Base-by-base conservation (phyloP, 2,888 invertebrate genomes). In the Galeruca laticollis region DNA sequence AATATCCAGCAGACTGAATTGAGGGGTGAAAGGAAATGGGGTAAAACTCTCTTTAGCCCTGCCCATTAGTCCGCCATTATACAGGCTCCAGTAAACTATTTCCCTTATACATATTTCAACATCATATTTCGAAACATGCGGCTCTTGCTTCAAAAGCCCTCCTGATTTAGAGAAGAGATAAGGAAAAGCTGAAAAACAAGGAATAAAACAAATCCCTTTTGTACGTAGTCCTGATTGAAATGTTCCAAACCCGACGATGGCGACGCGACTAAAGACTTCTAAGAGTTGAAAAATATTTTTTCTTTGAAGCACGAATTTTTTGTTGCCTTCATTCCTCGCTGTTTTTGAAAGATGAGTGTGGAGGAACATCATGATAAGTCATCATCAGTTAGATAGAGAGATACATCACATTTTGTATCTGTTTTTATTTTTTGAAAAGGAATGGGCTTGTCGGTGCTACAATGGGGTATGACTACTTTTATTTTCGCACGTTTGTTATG, bases 181-280 rank as follows among this genome's bases (percentile, higher is more conserved):
- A 71, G 71, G 60, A 71, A 68, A 68, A 71, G 66, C 66, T 59
- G 66, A 66, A 68, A 71, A 71, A 70, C 63, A 72, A 65, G 70
- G 68, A 72, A 68, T 70, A 68, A 71, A 72, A 70, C 65, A 69
- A 69, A 70, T 70, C 70, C 71, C 64, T 68, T 73, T 73, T 73
- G 73, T 73, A 65, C 65, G 63, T 60, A 64, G 69, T 73, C 65
- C 63, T 70, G 73, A 73, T 70, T 72, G 71, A 67, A 64, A 68
- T 66, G 59, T 66, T 66, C 37, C 66, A 66, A 66, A 66, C 51
- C 52, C 66, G 66, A 61, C 54, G 56, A 60, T 43, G 68, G 56
- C 51, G 68, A 60, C 66, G 60, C 43, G 51, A 60, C 67, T 60
- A 54, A 4, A 60, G 26, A 60, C 51, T 66, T 57, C 35, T 57